phyloP scores from a whole-genome alignment of 2,113 vertebrate species.

The Lucifuga dentata region DNA sequence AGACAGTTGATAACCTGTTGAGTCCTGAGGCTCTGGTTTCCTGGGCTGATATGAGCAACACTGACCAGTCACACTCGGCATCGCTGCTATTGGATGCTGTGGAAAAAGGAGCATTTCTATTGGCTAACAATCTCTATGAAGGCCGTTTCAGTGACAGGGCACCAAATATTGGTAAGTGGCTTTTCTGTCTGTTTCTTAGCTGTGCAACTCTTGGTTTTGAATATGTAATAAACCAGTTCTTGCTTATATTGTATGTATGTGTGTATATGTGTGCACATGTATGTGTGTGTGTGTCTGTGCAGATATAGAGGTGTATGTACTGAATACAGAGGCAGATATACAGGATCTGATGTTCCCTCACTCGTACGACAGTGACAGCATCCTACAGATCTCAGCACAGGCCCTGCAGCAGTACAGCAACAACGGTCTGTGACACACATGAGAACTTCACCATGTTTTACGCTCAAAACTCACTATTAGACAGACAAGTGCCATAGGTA shows the following conservation, averaged over 20 bases:
- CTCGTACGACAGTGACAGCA: conserved; percentile 91
- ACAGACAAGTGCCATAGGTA: too few species aligned
- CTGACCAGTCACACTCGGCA: conserved; percentile 91
- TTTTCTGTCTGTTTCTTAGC: not conserved
- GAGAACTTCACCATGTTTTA: not conserved
- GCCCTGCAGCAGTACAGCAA: conserved; percentile 96
- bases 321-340: conserved; percentile 92
- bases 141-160: conserved; percentile 89
- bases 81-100: conserved; percentile 92
- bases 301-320: conserved; percentile 93
- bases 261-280: conserved; percentile 80
- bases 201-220: not conserved
- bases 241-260: conserved; percentile 1
- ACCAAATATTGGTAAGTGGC: conserved; percentile 87
- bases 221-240: not conserved
- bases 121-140: conserved; percentile 93
- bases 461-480: too few species aligned
- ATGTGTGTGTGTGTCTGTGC: conserved; percentile 21
- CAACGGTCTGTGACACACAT: conserved; percentile 86
- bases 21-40: conserved; percentile 89
- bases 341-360: conserved; percentile 92
- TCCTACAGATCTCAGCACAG: conserved; percentile 89
- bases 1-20: conserved; percentile 91
- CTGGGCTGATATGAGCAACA: conserved; percentile 92
- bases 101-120: conserved; percentile 92